Conservation (phyloP, 2,113 vertebrate species). For the Campylomormyrus tamandua region DNA sequence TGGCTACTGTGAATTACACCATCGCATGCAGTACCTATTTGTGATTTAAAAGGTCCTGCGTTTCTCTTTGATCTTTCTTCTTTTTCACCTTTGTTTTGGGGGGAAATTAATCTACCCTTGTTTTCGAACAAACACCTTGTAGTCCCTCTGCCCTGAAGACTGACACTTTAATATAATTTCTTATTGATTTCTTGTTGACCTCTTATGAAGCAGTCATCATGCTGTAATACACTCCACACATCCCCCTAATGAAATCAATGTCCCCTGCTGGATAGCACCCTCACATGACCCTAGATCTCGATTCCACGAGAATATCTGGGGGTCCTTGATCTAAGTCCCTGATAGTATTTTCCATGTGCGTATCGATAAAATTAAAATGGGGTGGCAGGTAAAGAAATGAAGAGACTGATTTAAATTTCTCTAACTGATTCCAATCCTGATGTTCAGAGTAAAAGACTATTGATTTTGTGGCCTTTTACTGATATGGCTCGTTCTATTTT, state of each 20-base stretch:
- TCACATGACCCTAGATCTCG: slow-evolving; percentile 28
- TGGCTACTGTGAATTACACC: background rate
- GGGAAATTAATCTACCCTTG: background rate
- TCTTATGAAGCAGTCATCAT: slow-evolving; percentile 70
- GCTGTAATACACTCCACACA: slow-evolving; percentile 66
- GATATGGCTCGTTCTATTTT: slow-evolving; percentile 4
- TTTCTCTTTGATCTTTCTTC: background rate
- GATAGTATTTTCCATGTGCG: background rate
- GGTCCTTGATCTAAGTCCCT: slow-evolving; percentile 7
- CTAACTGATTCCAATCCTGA: slow-evolving; percentile 5
- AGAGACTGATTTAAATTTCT: slow-evolving; percentile 13
- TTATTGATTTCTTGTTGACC: slow-evolving; percentile 75
- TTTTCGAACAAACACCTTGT: background rate
- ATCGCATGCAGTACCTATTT: background rate
- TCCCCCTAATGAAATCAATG: slow-evolving; percentile 72
- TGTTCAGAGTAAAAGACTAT: slow-evolving; percentile 10
- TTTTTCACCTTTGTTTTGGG: background rate
- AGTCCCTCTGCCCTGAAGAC: slow-evolving; percentile 42
- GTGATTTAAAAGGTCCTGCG: background rate
- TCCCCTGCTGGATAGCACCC: slow-evolving; percentile 46
- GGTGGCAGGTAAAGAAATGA: background rate
- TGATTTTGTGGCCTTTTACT: background rate
- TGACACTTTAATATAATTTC: slow-evolving; percentile 64
- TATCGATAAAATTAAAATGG: slow-evolving; percentile 5
- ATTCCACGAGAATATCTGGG: background rate